Evolutionary conservation across 2,888 invertebrate genomes (phyloP), one percentile per base, ranked within the genome.

Genomic region (Caprella mutica): DNA sequence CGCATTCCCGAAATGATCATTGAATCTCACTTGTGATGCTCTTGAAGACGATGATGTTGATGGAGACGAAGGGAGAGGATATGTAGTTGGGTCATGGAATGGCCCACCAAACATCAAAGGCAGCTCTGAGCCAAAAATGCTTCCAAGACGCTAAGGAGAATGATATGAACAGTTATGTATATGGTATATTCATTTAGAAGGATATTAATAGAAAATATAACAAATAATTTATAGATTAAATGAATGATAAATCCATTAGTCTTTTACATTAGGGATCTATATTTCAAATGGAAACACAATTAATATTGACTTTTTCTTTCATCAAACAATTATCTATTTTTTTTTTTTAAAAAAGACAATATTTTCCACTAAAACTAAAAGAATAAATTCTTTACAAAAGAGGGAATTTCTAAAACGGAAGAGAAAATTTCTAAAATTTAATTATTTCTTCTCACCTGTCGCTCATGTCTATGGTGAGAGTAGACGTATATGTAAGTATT

Each of bases 401-500:
- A n/a, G n/a, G n/a, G n/a, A n/a, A n/a, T n/a, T n/a, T n/a, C n/a
- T n/a, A n/a, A n/a, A n/a, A n/a, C n/a, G n/a, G n/a, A n/a, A n/a
- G n/a, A n/a, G n/a, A n/a, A n/a, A n/a, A n/a, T n/a, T n/a, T n/a
- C n/a, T n/a, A n/a, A n/a, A n/a, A 86, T 74, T 9, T 12, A 33
- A 8, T 9, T 33, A 33, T 33, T 33, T n/a, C 8, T 23, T 17
- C 51, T 42, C 14, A 88, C 88, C 83, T 87, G 88, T 27, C 87
- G 86, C 73, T 85, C 88, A 71, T 88, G 86, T 55, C 89, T 88
- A 73, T 92, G 90, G 73, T 92, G 91, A 74, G 87, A 86, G 71
- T 90, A 90, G 48, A 90, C 88, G 73, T 90, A 90, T 61, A 90
- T 78, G 72, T 86, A 91, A 50, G 89, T 88, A 46, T 66, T 65